Evolutionary conservation across 2,113 vertebrate genomes (phyloP).

Genomic region (Lycocorax pyrrhopterus): DNA sequence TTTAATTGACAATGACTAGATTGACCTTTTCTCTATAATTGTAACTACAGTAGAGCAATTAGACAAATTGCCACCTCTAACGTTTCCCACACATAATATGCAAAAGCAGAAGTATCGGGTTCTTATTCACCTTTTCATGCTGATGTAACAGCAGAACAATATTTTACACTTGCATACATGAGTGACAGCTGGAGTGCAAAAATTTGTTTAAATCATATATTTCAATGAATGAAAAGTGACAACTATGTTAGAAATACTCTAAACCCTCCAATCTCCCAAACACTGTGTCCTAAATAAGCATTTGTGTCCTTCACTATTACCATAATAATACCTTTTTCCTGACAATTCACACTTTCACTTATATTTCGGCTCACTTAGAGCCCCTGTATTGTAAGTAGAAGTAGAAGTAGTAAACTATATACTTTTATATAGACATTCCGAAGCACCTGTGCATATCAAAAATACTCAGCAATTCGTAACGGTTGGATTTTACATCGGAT

Average conservation of each 20-base stretch:
- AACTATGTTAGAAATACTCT: background rate
- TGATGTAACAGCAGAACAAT: background rate
- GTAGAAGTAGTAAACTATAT: background rate
- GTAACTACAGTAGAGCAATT: conserved; percentile 67
- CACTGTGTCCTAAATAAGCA: background rate
- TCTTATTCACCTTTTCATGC: conserved; percentile 10
- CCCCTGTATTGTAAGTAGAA: background rate
- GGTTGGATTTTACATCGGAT: background rate
- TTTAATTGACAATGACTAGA: conserved; percentile 73
- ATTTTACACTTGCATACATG: background rate
- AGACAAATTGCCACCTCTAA: conserved; percentile 48
- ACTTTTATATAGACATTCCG: background rate
- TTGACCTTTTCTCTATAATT: conserved; percentile 74
- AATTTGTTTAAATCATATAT: background rate
- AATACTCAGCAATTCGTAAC: background rate
- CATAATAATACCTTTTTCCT: background rate
- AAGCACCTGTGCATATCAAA: background rate
- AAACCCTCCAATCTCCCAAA: background rate
- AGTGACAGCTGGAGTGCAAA: background rate
- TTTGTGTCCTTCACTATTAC: background rate
- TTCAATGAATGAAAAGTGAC: background rate
- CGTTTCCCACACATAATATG: conserved; percentile 16
- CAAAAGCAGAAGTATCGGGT: background rate
- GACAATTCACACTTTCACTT: background rate
- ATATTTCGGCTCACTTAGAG: background rate